phyloP scores from a whole-genome alignment of 2,888 invertebrate species.

The Sarcophaga subvicina region DNA sequence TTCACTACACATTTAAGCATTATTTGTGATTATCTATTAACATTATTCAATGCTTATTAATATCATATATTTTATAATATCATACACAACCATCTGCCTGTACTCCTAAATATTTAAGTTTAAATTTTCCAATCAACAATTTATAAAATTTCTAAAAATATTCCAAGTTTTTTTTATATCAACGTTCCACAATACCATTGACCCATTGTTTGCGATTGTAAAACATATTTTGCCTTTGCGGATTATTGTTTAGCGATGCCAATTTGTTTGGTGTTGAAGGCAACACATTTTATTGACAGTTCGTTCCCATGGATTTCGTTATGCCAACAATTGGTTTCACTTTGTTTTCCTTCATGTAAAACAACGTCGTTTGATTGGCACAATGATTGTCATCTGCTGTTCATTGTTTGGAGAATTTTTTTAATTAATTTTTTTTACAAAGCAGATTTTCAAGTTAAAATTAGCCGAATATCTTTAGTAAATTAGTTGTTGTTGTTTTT shows the following conservation, averaged over 20 bases:
- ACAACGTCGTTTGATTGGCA: neutral
- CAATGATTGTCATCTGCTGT: constrained; percentile 56
- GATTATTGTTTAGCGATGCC: constrained; percentile 19
- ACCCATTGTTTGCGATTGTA: constrained; percentile 17
- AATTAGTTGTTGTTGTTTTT: constrained; percentile 15
- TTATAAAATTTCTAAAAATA: neutral
- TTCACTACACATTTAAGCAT: too few relatives aligned
- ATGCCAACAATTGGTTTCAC: constrained; percentile 12
- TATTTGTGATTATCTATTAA: too few relatives aligned
- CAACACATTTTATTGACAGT: constrained; percentile 61
- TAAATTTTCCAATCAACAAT: too few relatives aligned
- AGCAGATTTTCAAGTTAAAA: constrained; percentile 37
- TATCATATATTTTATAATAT: too few relatives aligned
- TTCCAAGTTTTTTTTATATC: neutral
- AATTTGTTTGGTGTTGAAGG: constrained; percentile 43
- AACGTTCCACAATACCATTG: neutral
- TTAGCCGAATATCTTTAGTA: constrained; percentile 45
- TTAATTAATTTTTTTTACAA: constrained; percentile 60
- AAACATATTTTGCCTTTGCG: constrained; percentile 7
- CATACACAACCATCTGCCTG: too few relatives aligned
- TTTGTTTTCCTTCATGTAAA: neutral
- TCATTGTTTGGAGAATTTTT: constrained; percentile 38
- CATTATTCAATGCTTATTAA: too few relatives aligned
- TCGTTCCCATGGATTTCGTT: constrained; percentile 12
- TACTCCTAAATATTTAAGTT: too few relatives aligned